These are phyloP conservation scores for Drosophila athabasca DNA, from an alignment of 1,140 invertebrate species.

Conservation along the genomic window DNA sequence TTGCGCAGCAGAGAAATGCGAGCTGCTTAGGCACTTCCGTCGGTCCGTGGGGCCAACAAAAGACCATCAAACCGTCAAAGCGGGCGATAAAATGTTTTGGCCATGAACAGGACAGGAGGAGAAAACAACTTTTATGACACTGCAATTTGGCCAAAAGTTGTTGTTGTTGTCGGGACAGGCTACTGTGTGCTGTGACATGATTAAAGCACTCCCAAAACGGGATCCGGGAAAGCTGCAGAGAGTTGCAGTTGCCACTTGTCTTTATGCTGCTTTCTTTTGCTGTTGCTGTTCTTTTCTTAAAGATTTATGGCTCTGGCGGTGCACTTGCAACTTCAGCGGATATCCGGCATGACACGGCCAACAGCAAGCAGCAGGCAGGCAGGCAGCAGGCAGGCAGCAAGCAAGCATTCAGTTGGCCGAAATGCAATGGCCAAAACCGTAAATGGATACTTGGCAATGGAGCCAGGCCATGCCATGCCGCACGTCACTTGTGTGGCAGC, in stretches of 20 bases:
- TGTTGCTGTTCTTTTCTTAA: slow-evolving; percentile 35
- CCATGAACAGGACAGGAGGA: slow-evolving; percentile 31
- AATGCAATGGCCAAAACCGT: slow-evolving; percentile 40
- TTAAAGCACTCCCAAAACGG: slow-evolving; percentile 30
- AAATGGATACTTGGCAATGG: slow-evolving; percentile 45
- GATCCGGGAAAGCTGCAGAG: slow-evolving; percentile 7
- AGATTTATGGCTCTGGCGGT: slow-evolving; percentile 65
- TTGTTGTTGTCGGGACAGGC: slow-evolving; percentile 13
- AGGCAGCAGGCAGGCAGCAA: too few relatives aligned
- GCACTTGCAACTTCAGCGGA: slow-evolving; percentile 71
- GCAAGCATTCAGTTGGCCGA: slow-evolving; percentile 6
- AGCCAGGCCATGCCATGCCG: not conserved
- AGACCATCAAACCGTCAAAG: slow-evolving; percentile 50
- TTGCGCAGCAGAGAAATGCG: slow-evolving; percentile 52
- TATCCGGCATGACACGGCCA: slow-evolving; percentile 70
- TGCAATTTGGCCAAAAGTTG: slow-evolving; percentile 59
- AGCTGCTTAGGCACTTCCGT: slow-evolving; percentile 60
- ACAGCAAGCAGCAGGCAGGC: not conserved
- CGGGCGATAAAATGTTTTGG: slow-evolving; percentile 48
- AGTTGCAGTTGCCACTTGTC: slow-evolving; percentile 9
- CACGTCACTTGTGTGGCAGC: slow-evolving; percentile 4
- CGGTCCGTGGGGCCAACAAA: slow-evolving; percentile 33
- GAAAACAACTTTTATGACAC: slow-evolving; percentile 69
- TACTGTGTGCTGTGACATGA: slow-evolving; percentile 40
- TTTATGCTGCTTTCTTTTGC: slow-evolving; percentile 26